Base-by-base conservation (phyloP, 2,888 invertebrate genomes). In the Pristionchus mayeri region DNA sequence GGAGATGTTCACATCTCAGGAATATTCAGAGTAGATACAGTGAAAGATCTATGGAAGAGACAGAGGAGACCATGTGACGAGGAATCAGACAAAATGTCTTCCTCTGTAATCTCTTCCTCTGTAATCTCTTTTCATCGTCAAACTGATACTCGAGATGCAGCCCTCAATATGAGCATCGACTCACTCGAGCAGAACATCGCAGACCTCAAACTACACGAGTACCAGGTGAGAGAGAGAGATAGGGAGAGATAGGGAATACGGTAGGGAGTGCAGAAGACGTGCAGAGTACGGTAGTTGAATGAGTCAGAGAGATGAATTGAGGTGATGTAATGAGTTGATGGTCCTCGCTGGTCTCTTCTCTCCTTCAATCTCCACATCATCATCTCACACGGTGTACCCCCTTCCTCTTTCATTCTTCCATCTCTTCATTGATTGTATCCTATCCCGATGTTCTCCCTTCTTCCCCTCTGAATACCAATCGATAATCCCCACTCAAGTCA, bases 41-140 rank as follows among this genome's bases (percentile, higher is more conserved):
- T n/a, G n/a, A n/a, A n/a, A n/a, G n/a, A n/a, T n/a, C n/a, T n/a
- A n/a, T n/a, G n/a, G n/a, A n/a, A n/a, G n/a, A n/a, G n/a, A n/a
- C n/a, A n/a, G n/a, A n/a, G n/a, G n/a, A n/a, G n/a, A n/a, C n/a
- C n/a, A n/a, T n/a, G n/a, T n/a, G n/a, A n/a, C n/a, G n/a, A n/a
- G n/a, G n/a, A n/a, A n/a, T n/a, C n/a, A n/a, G n/a, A n/a, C n/a
- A n/a, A n/a, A n/a, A n/a, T n/a, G n/a, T n/a, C n/a, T n/a, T n/a
- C n/a, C n/a, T n/a, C n/a, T n/a, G n/a, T n/a, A 27, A 11, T 63
- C 34, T n/a, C 13, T 63, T 27, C 63, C 1, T 18, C 76, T 86
- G n/a, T 54, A 76, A 91, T 90, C 44, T 90, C 92, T 0, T 90
- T 91, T 11, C 86, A 87, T 24, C 87, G 92, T 27, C 92, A 92